A percentile compares a stretch with the other conserved stretches of the same genome.
Evolutionary conservation across 2,888 invertebrate genomes (phyloP).

Genomic region (Ophion obscuratus): DNA sequence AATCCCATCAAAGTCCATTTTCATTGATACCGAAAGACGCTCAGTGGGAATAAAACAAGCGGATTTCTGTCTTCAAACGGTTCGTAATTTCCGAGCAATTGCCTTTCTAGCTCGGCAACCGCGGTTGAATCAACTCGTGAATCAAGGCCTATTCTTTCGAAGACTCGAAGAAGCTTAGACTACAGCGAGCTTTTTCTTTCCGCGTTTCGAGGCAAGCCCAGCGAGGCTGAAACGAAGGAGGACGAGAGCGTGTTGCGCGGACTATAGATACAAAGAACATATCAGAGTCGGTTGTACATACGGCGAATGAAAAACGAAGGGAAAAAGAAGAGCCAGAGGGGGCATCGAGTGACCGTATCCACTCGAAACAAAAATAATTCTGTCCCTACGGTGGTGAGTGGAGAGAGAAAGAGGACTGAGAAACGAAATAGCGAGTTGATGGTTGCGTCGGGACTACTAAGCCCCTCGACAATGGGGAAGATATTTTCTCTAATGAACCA

Average conservation of each 20-base stretch:
- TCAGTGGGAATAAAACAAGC: not conserved
- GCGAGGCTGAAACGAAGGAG: conserved; percentile 60
- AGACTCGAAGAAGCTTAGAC: conserved; percentile 82
- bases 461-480: conserved; percentile 83
- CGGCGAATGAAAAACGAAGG: conserved; percentile 43
- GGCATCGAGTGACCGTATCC: conserved; percentile 83
- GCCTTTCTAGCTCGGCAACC: conserved; percentile 19
- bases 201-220: conserved; percentile 77
- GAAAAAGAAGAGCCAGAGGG: conserved; percentile 65
- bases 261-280: conserved; percentile 28
- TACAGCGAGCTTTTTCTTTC: conserved; percentile 82
- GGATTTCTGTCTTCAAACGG: conserved; percentile 30
- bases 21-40: not conserved
- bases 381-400: conserved; percentile 72
- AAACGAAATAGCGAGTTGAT: conserved; percentile 54
- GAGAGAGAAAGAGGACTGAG: conserved; percentile 21
- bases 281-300: conserved; percentile 42
- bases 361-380: conserved; percentile 84
- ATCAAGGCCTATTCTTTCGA: conserved; percentile 80
- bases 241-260: conserved; percentile 14
- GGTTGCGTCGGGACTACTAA: conserved; percentile 76
- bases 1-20: not conserved
- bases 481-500: conserved; percentile 84
- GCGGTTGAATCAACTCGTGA: conserved; percentile 77
- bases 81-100: conserved; percentile 24